Evolutionary conservation across 2,797 vertebrate species (phyloP), one percentile per base, ranked within the genome.

Genomic region (Acanthurus tractus): DNA sequence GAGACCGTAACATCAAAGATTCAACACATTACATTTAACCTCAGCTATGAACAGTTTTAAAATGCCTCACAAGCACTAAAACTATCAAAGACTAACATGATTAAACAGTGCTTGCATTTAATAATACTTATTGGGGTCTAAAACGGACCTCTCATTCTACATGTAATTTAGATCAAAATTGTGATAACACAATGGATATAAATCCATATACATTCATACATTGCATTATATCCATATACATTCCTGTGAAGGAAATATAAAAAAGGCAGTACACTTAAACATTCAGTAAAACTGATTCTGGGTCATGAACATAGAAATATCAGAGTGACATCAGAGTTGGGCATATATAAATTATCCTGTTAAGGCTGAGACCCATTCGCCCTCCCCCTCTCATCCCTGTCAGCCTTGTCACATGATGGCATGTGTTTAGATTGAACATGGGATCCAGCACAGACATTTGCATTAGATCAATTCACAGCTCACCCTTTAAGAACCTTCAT

Each of bases 391-490:
- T 9, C 38, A 9, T 18, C 11, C 23, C 52, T 25, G 14, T 64
- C 29, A 48, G 17, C 6, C n/a, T 44, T 2, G 11, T 64, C 18
- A 34, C 50, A 57, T 15, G 6, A 17, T 69, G 8, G 23, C 55
- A 62, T 40, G 14, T 55, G 66, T 46, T 63, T 5, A 12, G 34
- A 42, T 38, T 58, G 45, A 67, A 58, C 56, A 38, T 40, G 34
- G 29, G 34, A 63, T 50, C 42, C 17, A 55, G n/a, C 48, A 23
- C 53, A 49, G 49, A 59, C 63, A 36, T 38, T 53, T 34, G 52
- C 40, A 72, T 22, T 63, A 59, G 63, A 68, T 73, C 74, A 29
- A 66, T 69, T 49, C 29, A 54, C 64, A 72, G 73, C 56, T 82
- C 29, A 70, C n/a, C 15, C 56, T 46, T 34, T 17, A 50, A 70